Percentiles rank a stretch among this genome's conserved stretches.
These are phyloP conservation scores for Lacanobia oleracea DNA, from an alignment of 2,888 invertebrate genomes.

Conservation along the genomic window DNA sequence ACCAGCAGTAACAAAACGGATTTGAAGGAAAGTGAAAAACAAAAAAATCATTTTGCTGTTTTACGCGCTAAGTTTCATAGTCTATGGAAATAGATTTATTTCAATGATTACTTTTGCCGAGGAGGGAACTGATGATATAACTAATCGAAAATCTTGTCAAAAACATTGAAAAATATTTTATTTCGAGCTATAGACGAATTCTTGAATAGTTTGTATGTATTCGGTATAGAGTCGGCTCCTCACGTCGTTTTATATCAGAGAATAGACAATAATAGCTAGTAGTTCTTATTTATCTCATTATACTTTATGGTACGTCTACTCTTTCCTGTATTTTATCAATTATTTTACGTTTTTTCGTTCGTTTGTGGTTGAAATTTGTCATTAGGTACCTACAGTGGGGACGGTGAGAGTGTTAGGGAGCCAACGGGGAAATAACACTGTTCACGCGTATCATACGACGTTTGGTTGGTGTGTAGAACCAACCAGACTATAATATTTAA, in stretches of 20 bases:
- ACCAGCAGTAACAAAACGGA: no score
- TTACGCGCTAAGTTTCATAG: neutral
- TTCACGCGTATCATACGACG: no score
- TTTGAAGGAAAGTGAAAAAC: no score
- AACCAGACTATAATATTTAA: no score
- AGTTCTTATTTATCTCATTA: slow-evolving; percentile 46
- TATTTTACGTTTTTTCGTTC: no score
- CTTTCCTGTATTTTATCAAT: slow-evolving; percentile 31
- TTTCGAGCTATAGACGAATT: neutral
- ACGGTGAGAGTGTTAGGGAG: no score
- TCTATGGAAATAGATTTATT: neutral
- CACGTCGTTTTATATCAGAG: slow-evolving; percentile 67
- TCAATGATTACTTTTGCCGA: no score
- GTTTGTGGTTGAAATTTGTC: no score
- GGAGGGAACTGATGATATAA: no score
- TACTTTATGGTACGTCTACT: slow-evolving; percentile 49
- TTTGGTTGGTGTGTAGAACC: no score
- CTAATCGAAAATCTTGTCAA: neutral
- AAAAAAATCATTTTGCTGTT: no score
- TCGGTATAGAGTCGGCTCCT: slow-evolving; percentile 35
- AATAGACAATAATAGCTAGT: slow-evolving; percentile 77
- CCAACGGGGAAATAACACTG: neutral
- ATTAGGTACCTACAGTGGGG: neutral
- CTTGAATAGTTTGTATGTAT: slow-evolving; percentile 25
- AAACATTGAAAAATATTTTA: neutral